A percentile compares a stretch with the other conserved stretches of the same genome.
Conservation (phyloP, 2,797 vertebrate species). For the Setipinna tenuifilis region DNA sequence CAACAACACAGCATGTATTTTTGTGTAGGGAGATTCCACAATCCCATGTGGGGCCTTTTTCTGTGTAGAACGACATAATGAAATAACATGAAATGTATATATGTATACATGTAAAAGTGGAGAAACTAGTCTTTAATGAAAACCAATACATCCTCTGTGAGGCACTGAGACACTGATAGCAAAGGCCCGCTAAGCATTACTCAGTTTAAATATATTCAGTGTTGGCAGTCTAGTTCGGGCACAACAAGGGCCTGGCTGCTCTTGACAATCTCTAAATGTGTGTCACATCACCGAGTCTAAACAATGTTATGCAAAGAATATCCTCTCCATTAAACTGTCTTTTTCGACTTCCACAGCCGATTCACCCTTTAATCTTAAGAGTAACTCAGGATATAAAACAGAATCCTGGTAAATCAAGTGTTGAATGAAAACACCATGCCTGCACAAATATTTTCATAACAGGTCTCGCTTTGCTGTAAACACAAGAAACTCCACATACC, state of each 20-base stretch:
- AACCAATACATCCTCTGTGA: neutral
- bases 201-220: neutral
- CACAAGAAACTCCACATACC: slow-evolving; percentile 36
- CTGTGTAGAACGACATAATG: slow-evolving; percentile 11
- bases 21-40: neutral
- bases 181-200: neutral
- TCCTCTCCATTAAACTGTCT: neutral
- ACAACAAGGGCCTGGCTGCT: neutral
- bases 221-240: neutral
- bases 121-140: slow-evolving; percentile 24
- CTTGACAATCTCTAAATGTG: neutral
- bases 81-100: slow-evolving; percentile 18
- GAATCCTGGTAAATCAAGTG: neutral
- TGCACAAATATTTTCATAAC: slow-evolving; percentile 34
- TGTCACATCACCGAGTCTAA: slow-evolving; percentile 23
- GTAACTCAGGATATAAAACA: neutral
- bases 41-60: neutral
- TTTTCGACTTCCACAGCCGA: neutral
- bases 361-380: slow-evolving; percentile 1
- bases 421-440: neutral
- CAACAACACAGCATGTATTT: neutral
- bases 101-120: slow-evolving; percentile 21
- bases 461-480: slow-evolving; percentile 34
- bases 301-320: slow-evolving; percentile 28
- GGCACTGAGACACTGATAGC: neutral